Evolutionary conservation across 2,797 vertebrate species (phyloP).

Genomic region (Clarias platycephalus): DNA sequence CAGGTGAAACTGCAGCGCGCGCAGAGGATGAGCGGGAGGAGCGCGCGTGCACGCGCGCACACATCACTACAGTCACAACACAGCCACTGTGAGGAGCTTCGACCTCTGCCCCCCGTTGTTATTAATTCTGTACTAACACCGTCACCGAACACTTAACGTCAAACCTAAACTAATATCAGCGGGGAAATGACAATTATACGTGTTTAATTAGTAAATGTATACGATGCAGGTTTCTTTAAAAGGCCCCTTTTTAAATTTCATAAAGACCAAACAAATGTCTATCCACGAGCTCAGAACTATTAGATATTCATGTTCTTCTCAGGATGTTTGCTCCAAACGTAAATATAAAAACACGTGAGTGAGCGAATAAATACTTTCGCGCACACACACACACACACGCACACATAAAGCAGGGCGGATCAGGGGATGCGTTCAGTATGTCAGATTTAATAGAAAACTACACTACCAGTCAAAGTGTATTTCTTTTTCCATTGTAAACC

Average conservation of each 20-base stretch:
- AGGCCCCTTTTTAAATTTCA: neutral
- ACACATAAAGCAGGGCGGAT: neutral
- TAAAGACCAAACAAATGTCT: neutral
- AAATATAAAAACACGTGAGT: neutral
- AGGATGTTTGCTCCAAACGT: neutral
- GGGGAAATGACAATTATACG: neutral
- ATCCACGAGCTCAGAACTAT: neutral
- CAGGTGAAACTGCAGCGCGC: constrained; percentile 26
- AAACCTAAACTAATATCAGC: neutral
- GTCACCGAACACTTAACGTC: neutral
- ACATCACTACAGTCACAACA: neutral
- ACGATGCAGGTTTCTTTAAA: neutral
- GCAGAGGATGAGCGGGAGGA: constrained; percentile 1
- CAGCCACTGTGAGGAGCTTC: neutral
- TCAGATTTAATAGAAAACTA: neutral
- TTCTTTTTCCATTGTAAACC: no score
- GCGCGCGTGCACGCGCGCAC: neutral
- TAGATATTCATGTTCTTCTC: neutral
- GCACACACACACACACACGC: neutral
- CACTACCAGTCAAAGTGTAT: no score
- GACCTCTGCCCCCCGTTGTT: neutral
- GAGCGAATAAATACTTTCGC: no score
- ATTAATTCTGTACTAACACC: neutral
- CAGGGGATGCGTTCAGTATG: neutral
- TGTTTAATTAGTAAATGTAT: neutral